Base-by-base conservation (phyloP, 2,888 invertebrate species). In the Trachelus troglodyta region DNA sequence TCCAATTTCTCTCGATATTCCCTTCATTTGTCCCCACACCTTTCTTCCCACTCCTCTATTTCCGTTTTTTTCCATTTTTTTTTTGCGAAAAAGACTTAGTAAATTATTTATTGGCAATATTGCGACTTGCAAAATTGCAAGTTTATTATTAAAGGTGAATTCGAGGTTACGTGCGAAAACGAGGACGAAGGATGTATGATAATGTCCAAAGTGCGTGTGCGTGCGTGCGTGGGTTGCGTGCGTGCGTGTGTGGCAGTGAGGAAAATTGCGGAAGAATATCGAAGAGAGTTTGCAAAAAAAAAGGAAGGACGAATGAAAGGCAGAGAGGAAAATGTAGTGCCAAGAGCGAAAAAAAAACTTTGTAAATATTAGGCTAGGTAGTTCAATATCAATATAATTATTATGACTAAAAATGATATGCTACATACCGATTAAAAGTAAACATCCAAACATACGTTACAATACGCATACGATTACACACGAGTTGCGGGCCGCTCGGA, bases 351-450 rank as follows among this genome's bases (percentile, higher is more conserved):
- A 68, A 80, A 83, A 79, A 83, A 85, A 88, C 84, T 85, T 81
- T 90, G 90, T 90, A 90, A 86, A 90, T 90, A 90, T 90, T 90
- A 90, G 89, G 88, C 82, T 90, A 90, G 90, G 88, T 90, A 90
- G 89, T 89, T 87, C 87, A 90, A 90, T 90, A 90, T 89, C 87
- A 87, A 88, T 88, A 89, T 88, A 86, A 87, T 87, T 84, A 88
- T 89, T 88, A 88, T 81, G 87, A 87, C 85, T 88, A 87, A 87
- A 88, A 84, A 86, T 84, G 85, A 88, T 89, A 89, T 89, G 86
- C 88, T 89, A 87, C 86, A 86, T 89, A 89, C 84, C 86, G 88
- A 88, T 85, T 88, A 88, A 85, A 87, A 88, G 83, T 86, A 88
- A 86, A 83, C 78, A 80, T 81, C 80, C 80, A 82, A 80, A 79